A percentile compares a stretch with the other conserved stretches of the same genome.
Conservation (phyloP, 2,888 invertebrate species). For the Leucoma salicis region DNA sequence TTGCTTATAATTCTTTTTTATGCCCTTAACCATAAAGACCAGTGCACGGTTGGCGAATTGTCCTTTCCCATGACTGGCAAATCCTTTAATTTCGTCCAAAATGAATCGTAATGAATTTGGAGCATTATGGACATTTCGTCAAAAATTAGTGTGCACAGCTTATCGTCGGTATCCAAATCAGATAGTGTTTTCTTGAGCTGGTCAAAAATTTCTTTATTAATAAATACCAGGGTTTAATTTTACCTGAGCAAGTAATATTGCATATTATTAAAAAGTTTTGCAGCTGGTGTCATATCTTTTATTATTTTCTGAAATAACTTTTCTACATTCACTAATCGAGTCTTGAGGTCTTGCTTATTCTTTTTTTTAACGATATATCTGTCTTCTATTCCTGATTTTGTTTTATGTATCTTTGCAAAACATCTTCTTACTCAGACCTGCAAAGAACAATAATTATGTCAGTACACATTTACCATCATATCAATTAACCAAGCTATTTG, state of each 20-base stretch:
- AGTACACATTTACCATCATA: no score
- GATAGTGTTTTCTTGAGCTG: neutral
- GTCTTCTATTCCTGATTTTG: no score
- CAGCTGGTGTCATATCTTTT: neutral
- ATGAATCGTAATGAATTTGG: neutral
- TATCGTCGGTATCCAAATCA: neutral
- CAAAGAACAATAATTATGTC: no score
- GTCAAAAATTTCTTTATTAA: neutral
- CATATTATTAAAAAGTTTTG: neutral
- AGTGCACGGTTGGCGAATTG: conserved; percentile 21
- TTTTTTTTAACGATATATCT: no score
- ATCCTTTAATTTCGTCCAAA: neutral
- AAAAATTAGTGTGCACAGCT: conserved; percentile 2
- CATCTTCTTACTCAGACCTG: no score
- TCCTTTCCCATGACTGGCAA: neutral
- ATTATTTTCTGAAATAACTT: no score
- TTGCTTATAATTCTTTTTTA: conserved; percentile 28
- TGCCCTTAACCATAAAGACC: conserved; percentile 32
- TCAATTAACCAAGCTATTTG: no score
- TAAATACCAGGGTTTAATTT: conserved; percentile 1
- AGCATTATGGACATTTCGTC: conserved; percentile 5
- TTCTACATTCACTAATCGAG: no score
- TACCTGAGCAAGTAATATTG: neutral
- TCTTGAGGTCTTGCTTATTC: no score
- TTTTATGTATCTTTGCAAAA: no score